phyloP scores from a whole-genome alignment of 2,797 vertebrate genomes.

The Ataeniobius toweri region DNA sequence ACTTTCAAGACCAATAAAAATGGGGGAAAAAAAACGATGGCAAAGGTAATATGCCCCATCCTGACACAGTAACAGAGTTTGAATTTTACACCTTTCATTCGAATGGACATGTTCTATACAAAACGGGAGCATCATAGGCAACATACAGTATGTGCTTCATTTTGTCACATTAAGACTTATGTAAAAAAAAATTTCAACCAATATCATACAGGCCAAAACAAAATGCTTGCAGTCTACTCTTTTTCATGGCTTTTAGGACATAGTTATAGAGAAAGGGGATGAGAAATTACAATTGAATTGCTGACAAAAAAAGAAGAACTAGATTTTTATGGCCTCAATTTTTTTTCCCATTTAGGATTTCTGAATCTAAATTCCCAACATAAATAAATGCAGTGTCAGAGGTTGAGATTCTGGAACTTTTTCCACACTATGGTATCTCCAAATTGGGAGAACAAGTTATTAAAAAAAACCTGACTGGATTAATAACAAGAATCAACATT shows the following conservation, averaged over 20 bases:
- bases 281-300: neutral
- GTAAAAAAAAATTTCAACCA: neutral
- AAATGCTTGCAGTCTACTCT: neutral
- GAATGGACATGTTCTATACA: neutral
- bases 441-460: too few relatives aligned
- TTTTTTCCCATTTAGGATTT: neutral
- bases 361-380: neutral
- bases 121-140: neutral
- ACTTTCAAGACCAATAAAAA: neutral
- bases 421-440: too few relatives aligned
- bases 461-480: neutral
- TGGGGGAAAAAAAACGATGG: neutral
- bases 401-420: too few relatives aligned
- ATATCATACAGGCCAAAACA: neutral
- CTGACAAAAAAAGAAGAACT: neutral
- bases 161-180: neutral
- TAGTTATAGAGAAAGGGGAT: neutral
- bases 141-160: neutral
- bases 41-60: neutral
- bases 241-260: neutral
- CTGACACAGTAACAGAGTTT: neutral
- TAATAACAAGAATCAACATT: neutral
- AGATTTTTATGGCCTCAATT: neutral
- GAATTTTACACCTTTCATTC: neutral
- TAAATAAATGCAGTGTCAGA: neutral